Base-by-base conservation (phyloP, 2,113 vertebrate species). In the Oreotragus oreotragus region DNA sequence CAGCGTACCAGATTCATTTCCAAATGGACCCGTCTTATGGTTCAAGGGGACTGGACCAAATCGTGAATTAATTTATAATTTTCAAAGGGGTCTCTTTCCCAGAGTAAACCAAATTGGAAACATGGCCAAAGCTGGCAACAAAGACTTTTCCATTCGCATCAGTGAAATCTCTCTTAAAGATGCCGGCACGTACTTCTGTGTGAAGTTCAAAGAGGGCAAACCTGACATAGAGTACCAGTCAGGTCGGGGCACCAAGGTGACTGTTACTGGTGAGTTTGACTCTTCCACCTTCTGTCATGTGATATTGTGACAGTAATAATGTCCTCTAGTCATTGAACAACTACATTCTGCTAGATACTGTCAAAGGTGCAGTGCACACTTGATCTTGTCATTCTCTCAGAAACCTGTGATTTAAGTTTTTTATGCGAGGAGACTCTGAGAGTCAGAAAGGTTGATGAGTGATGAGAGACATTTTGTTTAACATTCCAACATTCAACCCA, bases 141-240 rank as follows among this genome's bases (percentile, higher is more conserved):
- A 21, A 15, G 92, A 98, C 79, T 97, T 91, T 94, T 83, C 80
- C 85, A 97, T 97, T 23, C 3, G 0, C 55, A 94, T 98, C 85
- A 45, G 17, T 16, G 43, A 94, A 12, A 28, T 95, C 81, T 66
- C n/a, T 16, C 89, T 62, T 7, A 87, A 77, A 53, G 96, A 97
- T 28, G 17, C 91, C 0, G 76, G 94, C 13, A 97, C 10, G 45
- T 98, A 97, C 43, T 96, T 84, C 53, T 97, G 97, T 0, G 73
- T 97, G 57, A 98, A 97, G 64, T 97, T 97, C 80, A 53, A 14
- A 28, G 84, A 45, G 3, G 51, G 60, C 33, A 2, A 1, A 30
- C 57, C 62, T 66, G 83, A 91, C 1, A 57, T 0, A 8, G 91
- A 91, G 49, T 36, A 39, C 10, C 36, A 5, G 5, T 83, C 90